These are phyloP conservation scores for Lindbergichthys nudifrons DNA, from an alignment of 2,797 vertebrate species.

Conservation along the genomic window DNA sequence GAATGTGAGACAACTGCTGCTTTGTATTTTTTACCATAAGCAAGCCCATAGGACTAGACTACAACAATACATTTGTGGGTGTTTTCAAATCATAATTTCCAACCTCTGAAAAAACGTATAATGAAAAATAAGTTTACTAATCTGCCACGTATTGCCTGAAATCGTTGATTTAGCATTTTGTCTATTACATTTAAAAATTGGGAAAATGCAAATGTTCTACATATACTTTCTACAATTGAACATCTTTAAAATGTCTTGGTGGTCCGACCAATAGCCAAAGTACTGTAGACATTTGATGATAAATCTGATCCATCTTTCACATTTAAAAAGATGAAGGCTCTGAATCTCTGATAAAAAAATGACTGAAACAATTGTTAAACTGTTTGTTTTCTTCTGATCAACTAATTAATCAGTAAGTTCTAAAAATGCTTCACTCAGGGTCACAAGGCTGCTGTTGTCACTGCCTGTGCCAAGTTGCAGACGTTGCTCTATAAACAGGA, in stretches of 20 bases:
- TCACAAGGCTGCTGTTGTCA: constrained; percentile 26
- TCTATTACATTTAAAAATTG: not conserved
- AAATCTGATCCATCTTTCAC: not conserved
- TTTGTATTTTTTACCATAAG: constrained; percentile 4
- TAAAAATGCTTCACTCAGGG: not conserved
- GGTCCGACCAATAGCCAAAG: not conserved
- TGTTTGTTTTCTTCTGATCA: not conserved
- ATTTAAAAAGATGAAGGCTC: not conserved
- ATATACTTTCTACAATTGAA: not conserved
- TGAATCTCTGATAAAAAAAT: not conserved
- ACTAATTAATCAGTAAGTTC: not conserved
- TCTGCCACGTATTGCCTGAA: not conserved
- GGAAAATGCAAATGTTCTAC: not conserved
- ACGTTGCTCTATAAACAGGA: constrained; percentile 45
- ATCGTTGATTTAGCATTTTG: not conserved
- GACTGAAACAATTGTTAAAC: not conserved
- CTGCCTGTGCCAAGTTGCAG: not conserved
- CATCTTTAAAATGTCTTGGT: not conserved
- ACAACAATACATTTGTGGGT: not conserved
- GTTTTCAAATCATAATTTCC: not conserved
- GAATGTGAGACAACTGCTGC: constrained; percentile 18
- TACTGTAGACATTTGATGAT: not conserved
- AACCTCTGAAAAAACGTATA: not conserved
- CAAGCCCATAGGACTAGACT: no score
- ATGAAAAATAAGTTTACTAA: not conserved